phyloP scores from a whole-genome alignment of 1,140 invertebrate species.

The Portunus trituberculatus region DNA sequence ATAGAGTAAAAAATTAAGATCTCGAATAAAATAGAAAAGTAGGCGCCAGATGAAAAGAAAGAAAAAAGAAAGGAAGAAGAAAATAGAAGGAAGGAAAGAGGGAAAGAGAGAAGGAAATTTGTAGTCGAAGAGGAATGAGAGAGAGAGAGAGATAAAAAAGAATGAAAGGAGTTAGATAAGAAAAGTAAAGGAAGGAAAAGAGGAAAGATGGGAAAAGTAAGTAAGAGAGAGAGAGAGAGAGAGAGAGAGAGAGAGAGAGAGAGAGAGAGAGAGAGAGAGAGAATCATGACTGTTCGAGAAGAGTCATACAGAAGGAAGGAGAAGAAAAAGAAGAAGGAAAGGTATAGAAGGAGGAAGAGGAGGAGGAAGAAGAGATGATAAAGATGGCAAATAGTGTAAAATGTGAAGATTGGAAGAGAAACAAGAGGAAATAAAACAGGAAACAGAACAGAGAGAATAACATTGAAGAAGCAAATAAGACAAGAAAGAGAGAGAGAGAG shows the following conservation, averaged over 20 bases:
- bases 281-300: neutral
- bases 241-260: no score
- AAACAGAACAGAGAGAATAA: neutral
- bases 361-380: neutral
- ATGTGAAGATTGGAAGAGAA: neutral
- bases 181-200: no score
- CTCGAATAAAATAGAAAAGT: neutral
- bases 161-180: no score
- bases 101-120: neutral
- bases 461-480: neutral
- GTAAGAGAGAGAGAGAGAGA: no score
- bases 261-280: conserved; percentile 1
- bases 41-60: neutral
- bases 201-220: no score
- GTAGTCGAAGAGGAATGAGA: no score
- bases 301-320: neutral
- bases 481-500: neutral
- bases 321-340: neutral
- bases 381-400: neutral
- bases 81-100: neutral
- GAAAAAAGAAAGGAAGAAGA: neutral
- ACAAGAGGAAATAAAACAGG: neutral
- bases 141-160: no score
- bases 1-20: neutral
- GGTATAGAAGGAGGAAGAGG: neutral